Evolutionary conservation across 1,140 invertebrate genomes (phyloP), one percentile per base, ranked within the genome.

Genomic region (Streblospio benedicti): DNA sequence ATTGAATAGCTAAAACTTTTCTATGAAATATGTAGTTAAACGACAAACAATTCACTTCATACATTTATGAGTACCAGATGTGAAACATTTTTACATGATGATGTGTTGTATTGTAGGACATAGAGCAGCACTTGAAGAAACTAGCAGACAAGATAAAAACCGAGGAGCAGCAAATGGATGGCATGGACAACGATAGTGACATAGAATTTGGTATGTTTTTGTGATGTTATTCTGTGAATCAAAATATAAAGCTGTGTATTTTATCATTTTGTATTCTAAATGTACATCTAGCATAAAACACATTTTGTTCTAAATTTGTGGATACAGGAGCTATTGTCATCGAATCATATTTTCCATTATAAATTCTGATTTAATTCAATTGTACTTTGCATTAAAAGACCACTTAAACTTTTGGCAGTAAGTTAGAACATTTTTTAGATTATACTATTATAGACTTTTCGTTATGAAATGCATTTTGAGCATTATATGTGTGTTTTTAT

Each of bases 71-170:
- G n/a, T n/a, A n/a, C n/a, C n/a, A n/a, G n/a, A n/a, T n/a, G n/a
- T n/a, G n/a, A n/a, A n/a, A n/a, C n/a, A n/a, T n/a, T n/a, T n/a
- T n/a, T n/a, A n/a, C n/a, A n/a, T n/a, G n/a, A n/a, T n/a, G n/a
- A n/a, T n/a, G n/a, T 35, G 14, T 6, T 44, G 9, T 45, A 23
- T 51, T 44, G 14, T 41, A 76, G 74, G 74, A 75, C 61, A 74
- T 72, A n/a, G 73, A 76, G 50, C 59, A 66, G 41, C 66, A 68
- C 25, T 56, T 76, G 47, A 71, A 71, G 59, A 59, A 70, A 35
- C 72, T 75, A 69, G 71, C 73, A 20, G 68, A 71, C 6, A 69
- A 67, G 59, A 62, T 76, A 20, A 69, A 69, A 52, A 69, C 62
- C 50, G 71, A 73, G 41, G 74, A 74, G 56, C 62, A 61, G 30